A percentile compares a stretch with the other conserved stretches of the same genome.
These are phyloP conservation scores for Scolanthus callimorphus DNA, from an alignment of 92 coral and sea anemone genomes.

Conservation along the genomic window DNA sequence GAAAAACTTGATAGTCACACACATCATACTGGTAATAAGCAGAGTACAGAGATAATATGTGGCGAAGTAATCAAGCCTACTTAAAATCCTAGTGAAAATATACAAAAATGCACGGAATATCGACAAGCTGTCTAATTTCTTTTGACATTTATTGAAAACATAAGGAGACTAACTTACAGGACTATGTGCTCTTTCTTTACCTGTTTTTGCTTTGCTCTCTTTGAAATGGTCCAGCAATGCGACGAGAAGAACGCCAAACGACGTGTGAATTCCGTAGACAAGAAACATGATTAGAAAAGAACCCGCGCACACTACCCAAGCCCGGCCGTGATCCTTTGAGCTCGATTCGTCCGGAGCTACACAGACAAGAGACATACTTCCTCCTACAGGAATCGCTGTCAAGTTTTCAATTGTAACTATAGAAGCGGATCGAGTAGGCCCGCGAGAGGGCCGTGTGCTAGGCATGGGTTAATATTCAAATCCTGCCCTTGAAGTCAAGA, in stretches of 20 bases:
- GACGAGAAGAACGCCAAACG: conserved; percentile 71
- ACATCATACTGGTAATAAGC: too few species aligned
- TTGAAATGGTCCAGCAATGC: conserved; percentile 66
- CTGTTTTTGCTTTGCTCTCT: conserved; percentile 78
- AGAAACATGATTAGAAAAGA: conserved; percentile 79
- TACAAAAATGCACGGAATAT: too few species aligned
- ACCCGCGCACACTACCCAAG: conserved; percentile 81
- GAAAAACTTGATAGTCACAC: too few species aligned
- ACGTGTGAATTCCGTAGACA: conserved; percentile 81
- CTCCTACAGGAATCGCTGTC: conserved; percentile 68
- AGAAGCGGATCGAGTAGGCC: conserved; percentile 38
- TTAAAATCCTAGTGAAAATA: neutral
- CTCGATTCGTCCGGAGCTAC: conserved; percentile 43
- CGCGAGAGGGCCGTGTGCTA: conserved; percentile 7
- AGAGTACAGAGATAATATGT: neutral
- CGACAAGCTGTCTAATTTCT: too few species aligned
- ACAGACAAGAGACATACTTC: conserved; percentile 58
- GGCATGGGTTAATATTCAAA: too few species aligned
- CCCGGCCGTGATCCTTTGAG: conserved; percentile 59
- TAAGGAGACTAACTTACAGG: too few species aligned
- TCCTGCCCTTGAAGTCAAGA: too few species aligned
- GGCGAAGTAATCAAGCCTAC: neutral
- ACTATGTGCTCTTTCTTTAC: too few species aligned
- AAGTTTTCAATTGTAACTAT: conserved; percentile 62
- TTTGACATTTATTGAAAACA: too few species aligned